phyloP scores from a whole-genome alignment of 2,797 vertebrate species.

The Pipistrellus pipistrellus region DNA sequence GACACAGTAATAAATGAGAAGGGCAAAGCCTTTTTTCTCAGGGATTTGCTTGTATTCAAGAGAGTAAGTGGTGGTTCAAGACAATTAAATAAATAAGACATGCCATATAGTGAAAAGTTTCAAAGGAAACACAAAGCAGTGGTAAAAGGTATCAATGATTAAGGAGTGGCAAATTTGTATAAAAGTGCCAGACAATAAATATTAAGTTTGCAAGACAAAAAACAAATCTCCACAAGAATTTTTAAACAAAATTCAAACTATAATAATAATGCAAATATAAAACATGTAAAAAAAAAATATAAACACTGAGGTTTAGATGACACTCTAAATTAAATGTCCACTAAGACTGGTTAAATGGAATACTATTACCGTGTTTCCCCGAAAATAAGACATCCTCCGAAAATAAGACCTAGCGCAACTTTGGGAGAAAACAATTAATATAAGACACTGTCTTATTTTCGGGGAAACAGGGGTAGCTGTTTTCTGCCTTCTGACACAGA shows the following conservation, averaged over 20 bases:
- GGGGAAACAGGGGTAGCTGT: not conserved
- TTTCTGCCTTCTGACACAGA: constrained; percentile 15
- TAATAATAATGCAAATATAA: constrained; percentile 31
- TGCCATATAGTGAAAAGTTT: not conserved
- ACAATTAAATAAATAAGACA: not conserved
- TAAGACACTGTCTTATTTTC: too few relatives aligned
- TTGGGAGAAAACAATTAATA: too few relatives aligned
- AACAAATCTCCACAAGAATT: constrained; percentile 31
- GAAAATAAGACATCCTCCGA: too few relatives aligned
- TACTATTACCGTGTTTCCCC: not conserved
- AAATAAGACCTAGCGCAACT: too few relatives aligned
- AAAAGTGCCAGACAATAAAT: not conserved
- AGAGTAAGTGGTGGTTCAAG: not conserved
- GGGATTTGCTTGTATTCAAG: not conserved
- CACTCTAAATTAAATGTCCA: not conserved
- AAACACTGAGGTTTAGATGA: constrained; percentile 25
- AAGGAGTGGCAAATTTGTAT: not conserved
- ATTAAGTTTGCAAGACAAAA: constrained; percentile 18
- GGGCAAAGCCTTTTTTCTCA: not conserved
- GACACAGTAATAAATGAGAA: not conserved
- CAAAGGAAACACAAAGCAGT: not conserved
- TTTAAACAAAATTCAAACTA: constrained; percentile 1
- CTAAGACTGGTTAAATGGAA: constrained; percentile 33
- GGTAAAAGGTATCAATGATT: not conserved
- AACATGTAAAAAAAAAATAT: not conserved